Base-by-base conservation (phyloP, 2,888 invertebrate species). In the Diplolepis rosae region DNA sequence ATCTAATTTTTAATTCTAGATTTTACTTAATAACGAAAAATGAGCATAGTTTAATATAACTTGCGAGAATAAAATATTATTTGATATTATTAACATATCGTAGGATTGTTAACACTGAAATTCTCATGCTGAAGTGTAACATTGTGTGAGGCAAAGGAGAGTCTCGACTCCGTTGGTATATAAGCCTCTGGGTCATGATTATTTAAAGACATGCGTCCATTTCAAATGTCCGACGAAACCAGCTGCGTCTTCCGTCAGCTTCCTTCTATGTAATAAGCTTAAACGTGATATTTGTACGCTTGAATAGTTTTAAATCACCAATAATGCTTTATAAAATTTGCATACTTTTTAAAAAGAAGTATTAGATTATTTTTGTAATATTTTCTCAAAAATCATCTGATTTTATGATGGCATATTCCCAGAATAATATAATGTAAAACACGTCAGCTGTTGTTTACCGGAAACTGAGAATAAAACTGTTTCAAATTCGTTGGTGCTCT, bases 141-240 rank as follows among this genome's bases (percentile, higher is more conserved):
- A n/a, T n/a, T n/a, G n/a, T n/a, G 68, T 69, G 68, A 71, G 69
- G 72, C 68, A 75, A 76, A 76, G n/a, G 77, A 76, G 80, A 72
- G 78, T 80, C 77, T 77, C 76, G 75, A 78, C 76, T 79, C 74
- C 24, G 74, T 74, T 50, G 70, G 78, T 74, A 79, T 79, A 79
- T 83, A 86, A 83, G 83, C 83, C 85, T 87, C 86, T 87, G 85
- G 88, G 87, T 88, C 87, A 88, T 79, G 87, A 88, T 88, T 88
- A 88, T 88, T 88, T 88, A 87, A 88, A 88, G 88, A 84, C 84
- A 75, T 82, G 83, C 81, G 83, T 88, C 87, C 87, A 88, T 88
- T 87, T 88, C 87, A 87, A 87, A 88, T 88, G 85, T 82, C 82
- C 84, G 79, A 79, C 83, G 81, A 73, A 83, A 79, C 80, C 83